Percentiles rank a stretch among this genome's conserved stretches.
Conservation (phyloP, 2,113 vertebrate genomes). For the Pelvicachromis taeniatus region DNA sequence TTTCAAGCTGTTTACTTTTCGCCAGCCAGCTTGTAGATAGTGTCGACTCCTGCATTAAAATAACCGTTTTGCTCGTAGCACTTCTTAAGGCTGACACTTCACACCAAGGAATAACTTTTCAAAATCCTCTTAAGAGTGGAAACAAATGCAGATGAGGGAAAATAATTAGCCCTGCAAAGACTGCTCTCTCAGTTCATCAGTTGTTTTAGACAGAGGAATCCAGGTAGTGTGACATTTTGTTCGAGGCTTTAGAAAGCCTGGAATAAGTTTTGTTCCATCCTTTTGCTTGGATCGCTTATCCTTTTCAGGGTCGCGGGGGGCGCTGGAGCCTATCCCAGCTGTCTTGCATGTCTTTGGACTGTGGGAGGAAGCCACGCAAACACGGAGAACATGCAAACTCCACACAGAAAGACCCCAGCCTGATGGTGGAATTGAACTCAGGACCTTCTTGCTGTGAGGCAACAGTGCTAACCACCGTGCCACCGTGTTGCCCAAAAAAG, state of each 20-base stretch:
- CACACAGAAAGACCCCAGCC: no score
- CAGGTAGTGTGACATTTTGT: neutral
- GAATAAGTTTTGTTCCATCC: neutral
- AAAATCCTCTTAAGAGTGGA: neutral
- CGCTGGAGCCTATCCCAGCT: no score
- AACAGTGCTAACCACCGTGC: no score
- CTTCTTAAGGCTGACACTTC: neutral
- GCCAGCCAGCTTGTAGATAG: neutral
- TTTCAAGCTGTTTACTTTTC: neutral
- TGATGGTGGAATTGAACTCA: no score
- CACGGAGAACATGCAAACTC: no score
- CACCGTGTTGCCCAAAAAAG: no score
- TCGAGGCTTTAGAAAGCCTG: neutral
- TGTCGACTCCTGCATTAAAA: neutral
- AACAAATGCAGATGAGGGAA: neutral
- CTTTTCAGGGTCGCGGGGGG: no score
- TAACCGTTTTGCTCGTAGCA: neutral
- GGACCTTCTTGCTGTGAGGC: no score
- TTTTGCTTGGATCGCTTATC: no score
- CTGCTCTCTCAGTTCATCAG: neutral
- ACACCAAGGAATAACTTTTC: neutral
- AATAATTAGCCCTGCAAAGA: neutral
- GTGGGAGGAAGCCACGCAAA: no score
- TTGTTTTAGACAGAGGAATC: neutral
- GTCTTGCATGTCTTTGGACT: no score